Conservation (phyloP, 92 coral and sea anemone species). For the Phymanthus crucifer region DNA sequence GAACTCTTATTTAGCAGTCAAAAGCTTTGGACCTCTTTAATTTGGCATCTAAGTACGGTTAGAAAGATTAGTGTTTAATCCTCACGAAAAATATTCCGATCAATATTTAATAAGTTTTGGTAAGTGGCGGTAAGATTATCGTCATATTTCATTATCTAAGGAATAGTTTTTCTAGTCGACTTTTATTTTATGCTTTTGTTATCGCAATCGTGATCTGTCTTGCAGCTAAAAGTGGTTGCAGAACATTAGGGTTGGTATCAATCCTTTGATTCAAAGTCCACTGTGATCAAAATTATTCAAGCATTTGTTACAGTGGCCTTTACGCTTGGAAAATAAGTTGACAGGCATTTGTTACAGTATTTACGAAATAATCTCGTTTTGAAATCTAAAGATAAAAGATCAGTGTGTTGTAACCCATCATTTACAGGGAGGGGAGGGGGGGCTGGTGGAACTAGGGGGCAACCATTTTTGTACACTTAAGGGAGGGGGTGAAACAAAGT, state of each 20-base stretch:
- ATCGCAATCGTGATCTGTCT: background rate
- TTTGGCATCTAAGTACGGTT: background rate
- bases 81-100: background rate
- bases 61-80: constrained; percentile 2
- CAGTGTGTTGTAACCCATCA: background rate
- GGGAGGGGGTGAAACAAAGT: too few species aligned
- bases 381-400: background rate
- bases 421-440: too few species aligned
- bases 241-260: background rate
- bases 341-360: background rate
- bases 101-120: constrained; percentile 20
- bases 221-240: background rate
- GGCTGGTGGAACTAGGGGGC: too few species aligned
- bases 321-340: background rate
- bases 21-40: background rate
- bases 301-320: background rate
- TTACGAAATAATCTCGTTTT: background rate
- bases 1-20: background rate
- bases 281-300: background rate
- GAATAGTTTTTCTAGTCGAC: background rate
- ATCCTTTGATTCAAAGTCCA: background rate
- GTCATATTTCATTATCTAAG: background rate
- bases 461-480: too few species aligned
- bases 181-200: background rate
- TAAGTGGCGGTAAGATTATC: constrained; percentile 34